Evolutionary conservation across 2,113 vertebrate genomes (phyloP).

Genomic region (Erythrolamprus reginae): DNA sequence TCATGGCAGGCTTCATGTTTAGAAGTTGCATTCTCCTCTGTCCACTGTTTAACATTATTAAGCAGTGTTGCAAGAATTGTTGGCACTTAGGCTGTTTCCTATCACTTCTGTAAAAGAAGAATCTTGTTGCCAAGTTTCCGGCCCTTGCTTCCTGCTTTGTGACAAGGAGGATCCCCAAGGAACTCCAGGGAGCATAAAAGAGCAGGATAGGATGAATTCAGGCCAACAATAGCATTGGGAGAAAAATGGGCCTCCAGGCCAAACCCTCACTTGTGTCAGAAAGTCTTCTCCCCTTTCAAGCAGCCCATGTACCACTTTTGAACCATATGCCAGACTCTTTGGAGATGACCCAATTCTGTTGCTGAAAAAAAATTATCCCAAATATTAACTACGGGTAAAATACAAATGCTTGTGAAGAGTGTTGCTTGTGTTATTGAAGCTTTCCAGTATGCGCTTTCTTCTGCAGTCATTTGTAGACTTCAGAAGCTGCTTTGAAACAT

Average conservation of each 20-base stretch:
- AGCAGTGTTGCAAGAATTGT: slow-evolving; percentile 31
- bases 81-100: slow-evolving; percentile 37
- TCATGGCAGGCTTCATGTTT: slow-evolving; percentile 26
- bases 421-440: too few relatives aligned
- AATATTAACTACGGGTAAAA: neutral
- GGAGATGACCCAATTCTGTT: neutral
- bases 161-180: neutral
- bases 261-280: neutral
- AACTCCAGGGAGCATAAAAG: neutral
- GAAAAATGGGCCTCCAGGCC: neutral
- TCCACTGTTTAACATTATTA: neutral
- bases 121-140: slow-evolving; percentile 31
- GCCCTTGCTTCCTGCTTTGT: neutral
- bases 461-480: neutral
- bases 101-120: neutral
- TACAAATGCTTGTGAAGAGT: neutral
- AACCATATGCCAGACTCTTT: neutral
- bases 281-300: neutral
- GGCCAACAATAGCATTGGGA: neutral
- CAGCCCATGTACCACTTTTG: neutral
- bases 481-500: neutral
- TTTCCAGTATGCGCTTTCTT: neutral
- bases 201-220: neutral
- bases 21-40: neutral
- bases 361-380: neutral